Base-by-base conservation (phyloP, 1,140 invertebrate genomes). In the Habropoda laboriosa region DNA sequence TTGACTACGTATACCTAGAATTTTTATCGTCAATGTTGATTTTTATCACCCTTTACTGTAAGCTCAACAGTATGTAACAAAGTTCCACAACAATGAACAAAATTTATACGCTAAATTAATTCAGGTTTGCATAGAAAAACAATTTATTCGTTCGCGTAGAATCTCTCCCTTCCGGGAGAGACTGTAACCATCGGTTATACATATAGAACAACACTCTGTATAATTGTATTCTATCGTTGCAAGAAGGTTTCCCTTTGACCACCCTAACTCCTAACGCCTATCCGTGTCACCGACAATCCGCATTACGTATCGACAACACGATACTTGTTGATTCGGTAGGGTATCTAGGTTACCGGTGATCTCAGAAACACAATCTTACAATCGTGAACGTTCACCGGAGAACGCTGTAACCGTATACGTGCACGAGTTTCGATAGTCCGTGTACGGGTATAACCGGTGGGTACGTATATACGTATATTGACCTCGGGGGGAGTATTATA, bases 281-380 rank as follows among this genome's bases (percentile, higher is more conserved):
- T 42, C 21, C 7, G 3, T n/a, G 1, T 6, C 42, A 40, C 27
- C n/a, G 0, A 40, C 32, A 66, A 77, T 77, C 21, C 74, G 55
- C 38, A 27, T 77, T 71, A 77, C 66, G 24, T 51, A 71, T 71
- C 66, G 75, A 77, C 53, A 71, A 77, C 66, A 32, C 75, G 75
- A 77, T 77, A 77, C 75, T 77, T 71, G 75, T 77, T 71, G 75
- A 77, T 77, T 71, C 66, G 66, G 21, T 21, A 77, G 42, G 53
- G 32, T 77, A 57, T 60, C 53, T 58, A 42, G 55, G 66, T 77
- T 77, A 77, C 66, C n/a, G 47, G 42, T 47, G 51, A 70, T 77
- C 55, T 58, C 64, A 27, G 51, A 66, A 81, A 70, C 51, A 71
- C 40, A 73, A 70, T 81, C 49, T 76, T 81, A 70, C 61, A 45